A percentile compares a stretch with the other conserved stretches of the same genome.
Evolutionary conservation across 2,888 invertebrate species (phyloP).

Genomic region (Caradrina clavipalpis): DNA sequence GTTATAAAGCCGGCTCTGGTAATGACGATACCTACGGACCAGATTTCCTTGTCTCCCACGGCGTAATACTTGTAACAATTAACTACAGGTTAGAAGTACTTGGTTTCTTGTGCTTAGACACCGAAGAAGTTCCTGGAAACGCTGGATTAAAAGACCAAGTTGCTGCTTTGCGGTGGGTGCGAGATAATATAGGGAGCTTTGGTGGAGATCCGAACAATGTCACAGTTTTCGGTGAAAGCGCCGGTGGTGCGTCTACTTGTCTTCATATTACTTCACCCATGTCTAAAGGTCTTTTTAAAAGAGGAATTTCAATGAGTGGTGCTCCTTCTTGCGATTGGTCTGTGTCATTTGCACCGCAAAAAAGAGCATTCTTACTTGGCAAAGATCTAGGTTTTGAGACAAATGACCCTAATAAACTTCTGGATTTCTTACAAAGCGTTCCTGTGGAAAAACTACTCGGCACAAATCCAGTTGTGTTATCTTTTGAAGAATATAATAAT

Average conservation of each 20-base stretch:
- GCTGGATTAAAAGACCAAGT: constrained; percentile 76
- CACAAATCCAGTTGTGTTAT: constrained; percentile 64
- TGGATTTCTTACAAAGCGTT: constrained; percentile 74
- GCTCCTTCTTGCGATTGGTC: constrained; percentile 73
- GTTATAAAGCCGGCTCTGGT: constrained; percentile 72
- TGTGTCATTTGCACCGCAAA: constrained; percentile 64
- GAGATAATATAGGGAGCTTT: constrained; percentile 69
- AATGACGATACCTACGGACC: constrained; percentile 72
- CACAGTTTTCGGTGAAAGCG: constrained; percentile 75
- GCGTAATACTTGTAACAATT: constrained; percentile 73
- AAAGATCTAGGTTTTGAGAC: constrained; percentile 73
- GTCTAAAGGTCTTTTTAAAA: constrained; percentile 72
- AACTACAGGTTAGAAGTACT: constrained; percentile 74
- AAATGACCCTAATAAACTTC: constrained; percentile 67
- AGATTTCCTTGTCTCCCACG: constrained; percentile 73
- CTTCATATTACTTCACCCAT: constrained; percentile 72
- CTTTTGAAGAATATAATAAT: constrained; percentile 66
- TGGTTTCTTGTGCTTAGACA: constrained; percentile 72
- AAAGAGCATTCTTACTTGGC: constrained; percentile 73
- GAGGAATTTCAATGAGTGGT: constrained; percentile 74
- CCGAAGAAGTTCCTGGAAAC: constrained; percentile 73
- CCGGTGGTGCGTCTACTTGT: constrained; percentile 68
- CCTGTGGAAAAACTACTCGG: constrained; percentile 68
- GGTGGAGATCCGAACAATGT: constrained; percentile 74
- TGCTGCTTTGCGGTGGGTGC: constrained; percentile 71